Evolutionary conservation across 1,140 invertebrate genomes (phyloP).

Genomic region (Caenorhabditis brenneri): DNA sequence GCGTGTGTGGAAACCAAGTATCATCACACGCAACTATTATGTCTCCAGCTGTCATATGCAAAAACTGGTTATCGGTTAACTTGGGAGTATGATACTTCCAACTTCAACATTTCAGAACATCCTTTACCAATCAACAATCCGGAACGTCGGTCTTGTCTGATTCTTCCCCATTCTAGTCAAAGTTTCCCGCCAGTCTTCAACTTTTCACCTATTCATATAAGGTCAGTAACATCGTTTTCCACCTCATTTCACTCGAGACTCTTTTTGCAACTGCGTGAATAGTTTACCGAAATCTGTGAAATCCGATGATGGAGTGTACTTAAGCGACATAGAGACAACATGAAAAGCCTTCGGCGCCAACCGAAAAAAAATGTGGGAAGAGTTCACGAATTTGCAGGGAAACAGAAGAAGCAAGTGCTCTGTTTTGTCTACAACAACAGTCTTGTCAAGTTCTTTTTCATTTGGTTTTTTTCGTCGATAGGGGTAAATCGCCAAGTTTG

Average conservation of each 20-base stretch:
- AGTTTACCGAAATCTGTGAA: constrained; percentile 41
- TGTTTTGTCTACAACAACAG: background rate
- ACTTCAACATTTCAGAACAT: no score
- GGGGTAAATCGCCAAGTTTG: no score
- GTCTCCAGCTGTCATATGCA: no score
- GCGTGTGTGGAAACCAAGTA: no score
- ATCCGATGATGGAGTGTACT: constrained; percentile 19
- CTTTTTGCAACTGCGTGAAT: constrained; percentile 31
- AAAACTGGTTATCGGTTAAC: no score
- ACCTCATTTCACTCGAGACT: constrained; percentile 28
- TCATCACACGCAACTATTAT: no score
- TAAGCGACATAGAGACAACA: constrained; percentile 7
- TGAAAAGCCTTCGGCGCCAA: background rate
- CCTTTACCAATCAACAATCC: no score
- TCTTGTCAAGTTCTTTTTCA: background rate
- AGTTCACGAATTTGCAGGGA: constrained; percentile 1
- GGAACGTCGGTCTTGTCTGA: no score
- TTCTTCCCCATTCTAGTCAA: no score
- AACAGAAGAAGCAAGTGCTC: background rate
- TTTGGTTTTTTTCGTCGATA: background rate
- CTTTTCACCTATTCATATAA: background rate
- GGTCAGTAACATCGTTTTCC: constrained; percentile 11
- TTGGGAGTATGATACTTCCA: no score
- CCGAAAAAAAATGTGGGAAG: background rate
- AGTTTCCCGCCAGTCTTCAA: no score